phyloP scores from a whole-genome alignment of 2,888 invertebrate genomes.

The Cephus pulcher region DNA sequence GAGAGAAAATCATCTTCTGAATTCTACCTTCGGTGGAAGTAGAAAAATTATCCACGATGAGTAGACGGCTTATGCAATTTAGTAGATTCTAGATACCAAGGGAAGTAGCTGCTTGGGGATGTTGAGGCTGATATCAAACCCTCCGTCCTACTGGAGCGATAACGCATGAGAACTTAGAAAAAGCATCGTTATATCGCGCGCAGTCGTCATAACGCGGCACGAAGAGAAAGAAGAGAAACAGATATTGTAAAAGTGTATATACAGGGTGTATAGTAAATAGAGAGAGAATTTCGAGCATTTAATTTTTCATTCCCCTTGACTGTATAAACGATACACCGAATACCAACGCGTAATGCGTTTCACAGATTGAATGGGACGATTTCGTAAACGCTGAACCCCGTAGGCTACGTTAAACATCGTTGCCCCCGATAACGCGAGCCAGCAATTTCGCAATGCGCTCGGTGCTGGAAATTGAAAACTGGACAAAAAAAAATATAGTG shows the following conservation, averaged over 20 bases:
- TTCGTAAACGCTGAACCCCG: not conserved
- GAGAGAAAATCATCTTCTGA: not conserved
- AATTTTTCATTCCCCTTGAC: not conserved
- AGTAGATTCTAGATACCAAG: not conserved
- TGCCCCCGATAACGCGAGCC: not conserved
- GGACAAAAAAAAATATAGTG: not conserved
- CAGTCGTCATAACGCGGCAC: not conserved
- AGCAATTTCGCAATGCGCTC: not conserved
- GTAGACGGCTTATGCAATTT: not conserved
- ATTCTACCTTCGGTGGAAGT: not conserved
- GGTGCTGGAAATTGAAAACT: not conserved
- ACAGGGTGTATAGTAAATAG: not conserved
- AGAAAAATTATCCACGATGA: not conserved
- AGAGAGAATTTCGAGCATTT: not conserved
- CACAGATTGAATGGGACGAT: not conserved
- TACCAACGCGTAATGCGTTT: not conserved
- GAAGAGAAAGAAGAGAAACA: not conserved
- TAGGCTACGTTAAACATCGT: not conserved
- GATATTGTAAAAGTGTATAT: not conserved
- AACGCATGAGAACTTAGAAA: not conserved
- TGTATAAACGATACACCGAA: not conserved
- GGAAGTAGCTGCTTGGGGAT: not conserved
- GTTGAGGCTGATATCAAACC: not conserved
- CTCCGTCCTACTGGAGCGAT: not conserved
- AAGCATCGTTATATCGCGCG: not conserved